Evolutionary conservation across 2,113 vertebrate species (phyloP).

Genomic region (Raja brachyura): DNA sequence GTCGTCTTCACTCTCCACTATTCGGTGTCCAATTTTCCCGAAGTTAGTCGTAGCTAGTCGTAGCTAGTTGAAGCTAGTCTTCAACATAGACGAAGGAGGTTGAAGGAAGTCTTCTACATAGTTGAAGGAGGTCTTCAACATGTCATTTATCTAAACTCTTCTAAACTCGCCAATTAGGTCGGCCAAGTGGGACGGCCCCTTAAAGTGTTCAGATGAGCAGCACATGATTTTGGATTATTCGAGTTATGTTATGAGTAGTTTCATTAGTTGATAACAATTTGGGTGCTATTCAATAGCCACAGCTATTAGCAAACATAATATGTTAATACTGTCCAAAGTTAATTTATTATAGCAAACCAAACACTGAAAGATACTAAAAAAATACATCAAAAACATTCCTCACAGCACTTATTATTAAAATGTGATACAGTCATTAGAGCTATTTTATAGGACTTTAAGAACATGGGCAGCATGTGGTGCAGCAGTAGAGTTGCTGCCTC

Average conservation of each 20-base stretch:
- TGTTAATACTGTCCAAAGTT: neutral
- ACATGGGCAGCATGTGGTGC: too few species aligned
- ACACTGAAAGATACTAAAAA: neutral
- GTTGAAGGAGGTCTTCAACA: too few species aligned
- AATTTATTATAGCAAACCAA: neutral
- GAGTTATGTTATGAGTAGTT: neutral
- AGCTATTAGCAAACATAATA: neutral
- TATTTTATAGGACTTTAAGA: neutral
- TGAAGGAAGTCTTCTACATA: too few species aligned
- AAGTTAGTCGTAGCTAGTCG: too few species aligned
- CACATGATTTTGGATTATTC: neutral
- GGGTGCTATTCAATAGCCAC: neutral
- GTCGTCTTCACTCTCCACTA: too few species aligned
- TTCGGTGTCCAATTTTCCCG: too few species aligned
- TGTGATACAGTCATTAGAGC: neutral
- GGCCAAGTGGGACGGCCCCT: too few species aligned
- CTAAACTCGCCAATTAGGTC: too few species aligned
- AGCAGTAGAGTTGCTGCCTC: too few species aligned
- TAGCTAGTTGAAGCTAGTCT: too few species aligned
- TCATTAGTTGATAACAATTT: constrained; percentile 3
- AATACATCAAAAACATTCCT: neutral
- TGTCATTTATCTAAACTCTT: too few species aligned
- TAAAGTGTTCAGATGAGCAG: neutral
- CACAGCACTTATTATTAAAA: neutral
- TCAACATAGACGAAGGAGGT: too few species aligned